These are phyloP conservation scores for Apodemia arnacis DNA, from an alignment of 2,888 invertebrate genomes.

Conservation along the genomic window DNA sequence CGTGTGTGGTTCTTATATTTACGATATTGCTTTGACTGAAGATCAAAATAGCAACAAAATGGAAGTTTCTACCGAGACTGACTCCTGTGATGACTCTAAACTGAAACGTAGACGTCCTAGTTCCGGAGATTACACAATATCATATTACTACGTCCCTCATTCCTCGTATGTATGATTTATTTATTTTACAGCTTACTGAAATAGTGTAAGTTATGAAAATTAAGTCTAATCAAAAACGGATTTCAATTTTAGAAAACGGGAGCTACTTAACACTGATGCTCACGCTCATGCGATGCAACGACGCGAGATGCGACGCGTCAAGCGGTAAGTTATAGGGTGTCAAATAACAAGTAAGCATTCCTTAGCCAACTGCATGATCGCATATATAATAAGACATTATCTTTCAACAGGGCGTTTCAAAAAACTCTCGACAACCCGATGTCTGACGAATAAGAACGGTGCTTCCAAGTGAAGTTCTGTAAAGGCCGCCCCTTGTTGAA, in stretches of 20 bases:
- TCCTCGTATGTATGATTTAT: conserved; percentile 15
- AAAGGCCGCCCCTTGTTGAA: too few species aligned
- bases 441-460: not conserved
- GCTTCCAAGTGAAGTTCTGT: not conserved
- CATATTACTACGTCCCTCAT: conserved; percentile 6
- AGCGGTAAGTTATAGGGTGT: not conserved
- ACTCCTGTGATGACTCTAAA: conserved; percentile 6
- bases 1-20: conserved; percentile 7
- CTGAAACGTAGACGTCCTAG: not conserved
- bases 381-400: not conserved
- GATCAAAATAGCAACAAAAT: not conserved
- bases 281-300: conserved; percentile 2
- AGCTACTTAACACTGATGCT: not conserved
- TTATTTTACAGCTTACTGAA: not conserved
- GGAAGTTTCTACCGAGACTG: not conserved
- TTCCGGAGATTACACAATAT: not conserved
- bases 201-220: not conserved
- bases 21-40: not conserved
- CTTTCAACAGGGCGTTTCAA: not conserved
- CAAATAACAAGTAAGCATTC: not conserved
- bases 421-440: not conserved
- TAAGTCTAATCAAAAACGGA: not conserved
- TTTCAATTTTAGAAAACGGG: not conserved
- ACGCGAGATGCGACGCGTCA: not conserved
- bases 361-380: not conserved